Base-by-base conservation (phyloP, 2,888 invertebrate species). In the Himalopsyche tibetana region DNA sequence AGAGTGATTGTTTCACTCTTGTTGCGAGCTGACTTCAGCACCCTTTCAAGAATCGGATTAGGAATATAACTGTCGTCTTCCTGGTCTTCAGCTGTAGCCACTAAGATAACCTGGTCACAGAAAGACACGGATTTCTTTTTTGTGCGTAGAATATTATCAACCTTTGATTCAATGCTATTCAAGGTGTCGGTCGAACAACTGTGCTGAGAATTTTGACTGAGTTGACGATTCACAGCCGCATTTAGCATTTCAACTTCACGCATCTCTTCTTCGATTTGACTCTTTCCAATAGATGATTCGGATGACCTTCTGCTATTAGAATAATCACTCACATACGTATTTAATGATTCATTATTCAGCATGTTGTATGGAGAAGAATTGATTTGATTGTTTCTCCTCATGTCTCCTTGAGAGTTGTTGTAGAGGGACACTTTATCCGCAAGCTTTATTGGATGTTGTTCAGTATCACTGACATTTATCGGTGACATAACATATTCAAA, bases 81-180 rank as follows among this genome's bases (percentile, higher is more conserved):
- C 90, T 98, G 97, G 89, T 98, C 98, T 90, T 98, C 98, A 0
- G 98, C 97, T 0, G 98, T 98, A 5, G 98, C 98, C 15, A 98
- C 98, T 85, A 98, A 92, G 88, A 98, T 98, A 0, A 98, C 98
- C 92, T 98, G 97, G 91, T 98, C 98, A 90, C 98, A 98, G 91
- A 98, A 98, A 0, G 98, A 98, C 5, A 98, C 98, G 86, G 97
- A 97, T 91, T 98, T 98, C 94, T 98, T 98, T 90, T 97, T 97
- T 0, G 95, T 94, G 86, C 96, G 94, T 83, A 94, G 93, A 0
- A 92, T 91, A 88, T 94, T 94, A 15, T 91, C 92, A 87, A 88
- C 87, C 63, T 88, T 88, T 15, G 88, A 89, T 84, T 89, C 89
- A 9, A 85, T 88, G 63, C 87, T 87, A 84, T 89, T 93, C 91